Conservation (phyloP, 2,797 vertebrate species). For the Propithecus perrieri region DNA sequence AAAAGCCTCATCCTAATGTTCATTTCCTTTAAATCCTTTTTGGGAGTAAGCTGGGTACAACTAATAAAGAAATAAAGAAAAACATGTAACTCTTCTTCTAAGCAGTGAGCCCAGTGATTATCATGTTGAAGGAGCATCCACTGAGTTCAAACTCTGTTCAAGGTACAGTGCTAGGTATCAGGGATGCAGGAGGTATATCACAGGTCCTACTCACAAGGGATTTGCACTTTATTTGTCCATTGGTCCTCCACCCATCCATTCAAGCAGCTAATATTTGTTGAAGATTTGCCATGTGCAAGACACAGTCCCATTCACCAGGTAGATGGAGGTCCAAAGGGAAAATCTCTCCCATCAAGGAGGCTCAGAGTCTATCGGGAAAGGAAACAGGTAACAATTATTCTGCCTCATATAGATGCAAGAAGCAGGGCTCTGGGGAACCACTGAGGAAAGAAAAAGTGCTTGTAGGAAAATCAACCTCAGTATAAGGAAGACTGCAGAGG, state of each 20-base stretch:
- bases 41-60: neutral
- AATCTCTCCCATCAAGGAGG: neutral
- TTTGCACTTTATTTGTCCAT: neutral
- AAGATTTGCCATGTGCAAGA: neutral
- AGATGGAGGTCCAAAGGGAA: neutral
- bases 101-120: neutral
- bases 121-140: neutral
- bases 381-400: neutral
- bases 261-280: neutral
- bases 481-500: neutral
- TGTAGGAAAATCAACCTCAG: neutral
- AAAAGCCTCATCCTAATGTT: neutral
- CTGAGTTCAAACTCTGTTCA: neutral
- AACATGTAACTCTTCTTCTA: neutral
- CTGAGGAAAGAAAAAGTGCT: neutral
- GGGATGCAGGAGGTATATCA: neutral
- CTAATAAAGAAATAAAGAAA: neutral
- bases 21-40: neutral
- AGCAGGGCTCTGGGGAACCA: neutral
- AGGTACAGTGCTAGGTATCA: neutral
- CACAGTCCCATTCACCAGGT: neutral
- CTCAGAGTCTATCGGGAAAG: neutral
- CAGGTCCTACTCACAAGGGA: neutral
- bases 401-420: neutral
- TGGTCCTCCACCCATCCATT: neutral